Evolutionary conservation across 1,140 invertebrate species (phyloP).

Genomic region (Lucilia cuprina): DNA sequence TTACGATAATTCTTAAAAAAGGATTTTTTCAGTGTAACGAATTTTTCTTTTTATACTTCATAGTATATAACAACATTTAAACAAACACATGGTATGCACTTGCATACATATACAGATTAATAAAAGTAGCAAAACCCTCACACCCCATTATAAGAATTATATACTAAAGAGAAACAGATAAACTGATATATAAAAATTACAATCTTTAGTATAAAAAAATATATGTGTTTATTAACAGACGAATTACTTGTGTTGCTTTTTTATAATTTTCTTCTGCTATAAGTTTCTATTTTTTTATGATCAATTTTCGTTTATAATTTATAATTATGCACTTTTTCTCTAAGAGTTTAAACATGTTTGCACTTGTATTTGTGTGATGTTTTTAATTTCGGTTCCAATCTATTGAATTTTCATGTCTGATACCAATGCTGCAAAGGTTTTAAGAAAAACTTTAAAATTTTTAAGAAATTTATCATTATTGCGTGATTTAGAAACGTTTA

Average conservation of each 20-base stretch:
- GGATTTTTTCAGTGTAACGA: too few relatives aligned
- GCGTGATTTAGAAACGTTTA: constrained; percentile 15
- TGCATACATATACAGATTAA: too few relatives aligned
- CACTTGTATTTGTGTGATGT: not conserved
- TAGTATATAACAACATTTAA: too few relatives aligned
- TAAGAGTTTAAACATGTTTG: not conserved
- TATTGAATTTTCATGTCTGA: constrained; percentile 39
- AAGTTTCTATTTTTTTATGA: not conserved
- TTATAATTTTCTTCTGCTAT: not conserved
- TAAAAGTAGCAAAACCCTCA: not conserved
- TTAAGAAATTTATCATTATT: not conserved
- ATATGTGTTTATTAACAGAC: not conserved
- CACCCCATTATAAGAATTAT: not conserved
- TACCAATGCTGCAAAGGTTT: not conserved
- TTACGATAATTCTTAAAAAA: too few relatives aligned
- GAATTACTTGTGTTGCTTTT: not conserved
- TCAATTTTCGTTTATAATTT: not conserved
- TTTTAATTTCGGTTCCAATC: constrained; percentile 33
- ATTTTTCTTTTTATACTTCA: too few relatives aligned
- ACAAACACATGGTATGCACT: too few relatives aligned
- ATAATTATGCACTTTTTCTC: constrained; percentile 25
- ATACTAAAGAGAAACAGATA: not conserved
- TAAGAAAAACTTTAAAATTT: not conserved
- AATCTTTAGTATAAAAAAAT: not conserved
- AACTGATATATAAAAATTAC: not conserved